Conservation (phyloP, 1,140 invertebrate genomes). For the Vanessa tameamea region DNA sequence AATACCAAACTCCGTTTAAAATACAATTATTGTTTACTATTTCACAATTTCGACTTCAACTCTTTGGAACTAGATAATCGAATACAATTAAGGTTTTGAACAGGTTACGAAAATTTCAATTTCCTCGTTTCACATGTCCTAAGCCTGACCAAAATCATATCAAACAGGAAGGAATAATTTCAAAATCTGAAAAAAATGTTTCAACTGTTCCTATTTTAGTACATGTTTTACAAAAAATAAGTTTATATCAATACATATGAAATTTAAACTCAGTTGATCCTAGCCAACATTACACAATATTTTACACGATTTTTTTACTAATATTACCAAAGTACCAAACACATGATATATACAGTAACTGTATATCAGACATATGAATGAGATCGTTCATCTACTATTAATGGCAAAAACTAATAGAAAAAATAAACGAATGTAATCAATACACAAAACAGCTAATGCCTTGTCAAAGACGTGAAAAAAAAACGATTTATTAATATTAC, state of each 20-base stretch:
- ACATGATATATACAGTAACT: slow-evolving; percentile 26
- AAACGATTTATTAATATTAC: neutral
- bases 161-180: neutral
- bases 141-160: neutral
- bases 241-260: slow-evolving; percentile 1
- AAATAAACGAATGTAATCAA: slow-evolving; percentile 9
- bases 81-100: neutral
- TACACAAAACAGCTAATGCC: slow-evolving; percentile 8
- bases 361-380: slow-evolving; percentile 25
- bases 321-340: slow-evolving; percentile 19
- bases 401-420: slow-evolving; percentile 18
- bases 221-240: neutral
- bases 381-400: slow-evolving; percentile 30
- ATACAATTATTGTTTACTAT: no score
- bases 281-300: neutral
- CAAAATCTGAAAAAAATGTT: no score
- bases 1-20: neutral
- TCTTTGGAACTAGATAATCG: neutral
- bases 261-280: neutral
- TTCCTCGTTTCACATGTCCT: neutral
- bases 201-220: no score
- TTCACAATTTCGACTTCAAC: neutral
- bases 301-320: slow-evolving; percentile 4
- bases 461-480: slow-evolving; percentile 12
- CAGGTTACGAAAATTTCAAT: neutral